Base-by-base conservation (phyloP, 2,888 invertebrate species). In the Pyrochroa serraticornis region DNA sequence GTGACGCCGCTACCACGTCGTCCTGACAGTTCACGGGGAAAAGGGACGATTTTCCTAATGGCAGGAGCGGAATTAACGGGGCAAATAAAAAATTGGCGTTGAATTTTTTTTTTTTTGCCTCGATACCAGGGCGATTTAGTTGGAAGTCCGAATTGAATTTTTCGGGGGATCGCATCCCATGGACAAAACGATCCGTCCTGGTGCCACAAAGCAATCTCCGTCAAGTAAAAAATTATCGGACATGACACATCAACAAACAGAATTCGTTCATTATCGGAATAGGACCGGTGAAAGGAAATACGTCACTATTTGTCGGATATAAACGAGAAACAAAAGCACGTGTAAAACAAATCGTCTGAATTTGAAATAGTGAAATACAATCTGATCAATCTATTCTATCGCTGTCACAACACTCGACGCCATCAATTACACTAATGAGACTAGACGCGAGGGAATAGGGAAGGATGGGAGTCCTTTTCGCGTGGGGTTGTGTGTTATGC, bases 361-460 rank as follows among this genome's bases (percentile, higher is more conserved):
- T 67, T 62, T 67, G 57, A 70, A 69, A 68, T 65, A 57, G 64
- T 74, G 79, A 78, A 78, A 79, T 71, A 69, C 75, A 77, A 79
- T 78, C 77, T 71, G 77, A 78, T 78, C 78, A 79, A 78, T 78
- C 75, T 69, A 69, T 71, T 72, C 71, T 71, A 72, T 71, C 71
- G 70, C 69, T 77, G 78, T 78, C 78, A 78, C 76, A 78, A 78
- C 77, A 77, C 69, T 70, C 74, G 68, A 70, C 73, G 71, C 71
- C 77, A 71, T 78, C 77, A 78, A 79, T 78, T 78, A 78, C 75
- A 68, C 63, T 79, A 78, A 79, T 78, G 77, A 77, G 77, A 76
- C 68, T 64, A 69, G 77, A 76, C 74, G 72, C 70, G 63, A 67
- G 64, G 62, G 52, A 46, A 44, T 59, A 57, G 67, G 65, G 65